Evolutionary conservation across 2,797 vertebrate species (phyloP), one percentile per base, ranked within the genome.

Genomic region (Oophaga sylvatica): DNA sequence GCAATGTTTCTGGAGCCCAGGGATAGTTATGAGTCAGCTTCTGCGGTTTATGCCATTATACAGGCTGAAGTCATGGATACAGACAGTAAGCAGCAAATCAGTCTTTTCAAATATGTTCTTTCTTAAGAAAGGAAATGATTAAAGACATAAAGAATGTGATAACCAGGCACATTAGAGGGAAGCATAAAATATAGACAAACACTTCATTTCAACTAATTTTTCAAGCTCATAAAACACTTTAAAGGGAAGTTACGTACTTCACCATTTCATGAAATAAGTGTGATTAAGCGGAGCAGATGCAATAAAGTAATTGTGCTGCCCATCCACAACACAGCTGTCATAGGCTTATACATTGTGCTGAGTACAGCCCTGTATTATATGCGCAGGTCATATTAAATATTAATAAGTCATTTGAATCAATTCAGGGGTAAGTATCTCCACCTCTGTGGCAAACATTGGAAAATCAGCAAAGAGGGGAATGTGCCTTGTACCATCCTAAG

Each of bases 31-130:
- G 79, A 87, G 85, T 81, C 79, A 87, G 85, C 59, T 73, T 65
- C 79, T 81, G 79, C 19, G 85, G 85, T 81, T 81, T 81, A 13
- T 16, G 26, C 57, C 67, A 75, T 85, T 87, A 80, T 81, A 35
- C 5, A 70, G 68, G 85, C 57, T 87, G 79, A 75, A 81, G 85
- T 87, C 85, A 87, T 87, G 59, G 85, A 59, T 81, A 87, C 78
- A 80, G 84, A 86, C 77, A 45, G 85, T 62, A 73, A 71, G 78
- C 77, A 80, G 77, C 53, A 81, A 81, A 81, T 80, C 81, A 84
- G 60, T 60, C 53, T 48, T 63, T 62, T 59, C 56, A 60, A 75
- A 80, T 75, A 71, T 81, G 85, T 87, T 87, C 60, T 73, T 68
- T 75, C 85, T 53, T 75, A 87, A 31, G 41, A 75, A 73, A 81